Evolutionary conservation across 2,113 vertebrate species (phyloP).

Genomic region (Holacanthus passer): DNA sequence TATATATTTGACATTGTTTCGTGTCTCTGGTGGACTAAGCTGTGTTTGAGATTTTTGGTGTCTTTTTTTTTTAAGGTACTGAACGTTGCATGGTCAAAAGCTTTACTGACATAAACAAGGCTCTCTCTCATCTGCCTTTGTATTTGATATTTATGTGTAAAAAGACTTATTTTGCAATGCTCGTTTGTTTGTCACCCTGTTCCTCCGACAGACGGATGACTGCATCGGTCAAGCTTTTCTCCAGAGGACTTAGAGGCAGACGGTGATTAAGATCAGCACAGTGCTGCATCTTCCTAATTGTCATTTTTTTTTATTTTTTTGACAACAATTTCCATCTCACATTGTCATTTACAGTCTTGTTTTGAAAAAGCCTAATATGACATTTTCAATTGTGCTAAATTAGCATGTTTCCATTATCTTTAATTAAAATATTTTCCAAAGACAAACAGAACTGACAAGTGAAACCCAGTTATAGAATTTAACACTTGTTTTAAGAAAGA

Average conservation of each 20-base stretch:
- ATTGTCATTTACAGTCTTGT: background rate
- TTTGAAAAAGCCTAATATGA: background rate
- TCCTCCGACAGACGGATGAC: slow-evolving; percentile 39
- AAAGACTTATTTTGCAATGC: slow-evolving; percentile 78
- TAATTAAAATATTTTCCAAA: too few relatives aligned
- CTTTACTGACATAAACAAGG: slow-evolving; percentile 80
- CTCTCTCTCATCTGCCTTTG: slow-evolving; percentile 67
- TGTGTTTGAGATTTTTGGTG: slow-evolving; percentile 60
- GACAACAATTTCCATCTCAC: background rate
- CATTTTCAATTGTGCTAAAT: background rate
- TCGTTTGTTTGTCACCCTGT: slow-evolving; percentile 44
- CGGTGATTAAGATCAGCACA: background rate
- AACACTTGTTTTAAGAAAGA: background rate
- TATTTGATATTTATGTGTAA: slow-evolving; percentile 83
- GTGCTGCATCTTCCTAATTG: background rate
- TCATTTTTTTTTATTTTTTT: too few relatives aligned
- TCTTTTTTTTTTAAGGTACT: slow-evolving; percentile 71
- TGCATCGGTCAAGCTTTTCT: slow-evolving; percentile 48
- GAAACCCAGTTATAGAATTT: background rate
- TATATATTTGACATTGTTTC: slow-evolving; percentile 77
- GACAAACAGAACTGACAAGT: background rate
- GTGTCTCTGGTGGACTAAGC: slow-evolving; percentile 75
- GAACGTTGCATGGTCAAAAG: slow-evolving; percentile 84
- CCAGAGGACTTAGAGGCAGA: slow-evolving; percentile 56
- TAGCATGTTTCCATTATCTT: background rate